Evolutionary conservation across 2,113 vertebrate species (phyloP), one percentile per base, ranked within the genome.

Genomic region (Callocephalon fimbriatum): DNA sequence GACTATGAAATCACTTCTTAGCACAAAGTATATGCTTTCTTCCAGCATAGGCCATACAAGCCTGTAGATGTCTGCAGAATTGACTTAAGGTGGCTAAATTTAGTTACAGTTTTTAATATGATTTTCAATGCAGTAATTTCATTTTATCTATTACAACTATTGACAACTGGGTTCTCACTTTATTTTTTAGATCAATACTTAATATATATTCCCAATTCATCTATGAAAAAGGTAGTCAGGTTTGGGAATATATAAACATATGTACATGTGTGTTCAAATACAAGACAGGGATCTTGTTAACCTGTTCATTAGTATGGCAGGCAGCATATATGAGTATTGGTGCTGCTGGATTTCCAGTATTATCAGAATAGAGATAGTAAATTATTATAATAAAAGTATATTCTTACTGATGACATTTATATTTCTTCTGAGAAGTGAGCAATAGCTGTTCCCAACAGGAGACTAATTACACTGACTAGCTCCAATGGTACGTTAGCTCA

Each of bases 371-470:
- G 14, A 93, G 27, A 40, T 1, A 87, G 20, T 48, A 73, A 73
- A 81, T 80, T 83, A 44, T 72, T 68, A 65, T 50, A 75, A 66
- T 31, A 84, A 26, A 88, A 80, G 4, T 50, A 45, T 68, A 75
- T 66, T 77, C 54, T 84, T 93, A 72, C 15, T 0, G 0, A 65
- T 84, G 70, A 54, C n/a, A 96, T 96, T 97, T 97, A 98, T 97
- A 96, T 97, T 97, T 97, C 92, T 95, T 74, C 92, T 93, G 73
- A 97, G 87, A 90, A 80, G 45, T 93, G 88, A 5, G 11, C 83
- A 78, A 97, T 97, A 97, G 85, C 92, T 96, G 63, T 93, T 98
- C 71, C 63, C 93, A 95, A 87, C 77, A 95, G 90, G 66, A 97
- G 53, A 93, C 89, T 92, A 97, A 97, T 97, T 96, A 96, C 86